These are phyloP conservation scores for Neotoxoptera formosana DNA, from an alignment of 1,140 invertebrate genomes.

Conservation along the genomic window DNA sequence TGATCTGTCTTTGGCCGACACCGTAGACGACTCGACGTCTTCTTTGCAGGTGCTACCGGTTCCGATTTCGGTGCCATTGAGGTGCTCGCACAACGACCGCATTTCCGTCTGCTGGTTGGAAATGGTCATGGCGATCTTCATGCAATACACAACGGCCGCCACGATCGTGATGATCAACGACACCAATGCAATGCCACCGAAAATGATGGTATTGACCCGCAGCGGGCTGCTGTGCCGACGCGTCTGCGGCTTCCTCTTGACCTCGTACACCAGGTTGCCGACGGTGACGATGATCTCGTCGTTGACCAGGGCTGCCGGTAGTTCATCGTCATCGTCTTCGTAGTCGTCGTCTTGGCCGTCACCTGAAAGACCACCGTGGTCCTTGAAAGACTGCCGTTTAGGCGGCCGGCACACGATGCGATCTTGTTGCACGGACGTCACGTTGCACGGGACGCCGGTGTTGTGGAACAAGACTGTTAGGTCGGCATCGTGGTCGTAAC, in stretches of 20 bases:
- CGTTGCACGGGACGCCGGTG: background rate
- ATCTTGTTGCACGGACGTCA: background rate
- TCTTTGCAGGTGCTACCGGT: background rate
- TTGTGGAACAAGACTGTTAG: background rate
- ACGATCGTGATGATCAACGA: slow-evolving; percentile 19
- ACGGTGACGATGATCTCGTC: slow-evolving; percentile 24
- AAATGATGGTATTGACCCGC: background rate
- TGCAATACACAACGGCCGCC: slow-evolving; percentile 17
- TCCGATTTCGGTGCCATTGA: background rate
- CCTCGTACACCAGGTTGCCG: slow-evolving; percentile 14
- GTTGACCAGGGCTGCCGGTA: background rate
- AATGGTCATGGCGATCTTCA: background rate
- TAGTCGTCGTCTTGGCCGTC: background rate
- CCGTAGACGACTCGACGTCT: background rate
- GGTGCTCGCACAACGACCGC: slow-evolving; percentile 13
- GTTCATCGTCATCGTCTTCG: background rate
- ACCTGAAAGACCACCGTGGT: background rate
- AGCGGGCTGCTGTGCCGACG: background rate
- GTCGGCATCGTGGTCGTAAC: background rate
- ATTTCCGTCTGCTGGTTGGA: slow-evolving; percentile 11
- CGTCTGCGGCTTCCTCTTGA: background rate
- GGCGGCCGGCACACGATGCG: background rate
- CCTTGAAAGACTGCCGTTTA: background rate
- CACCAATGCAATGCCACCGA: background rate
- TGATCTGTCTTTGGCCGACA: background rate